Conservation (phyloP, 2,113 vertebrate genomes). For the Chloebia gouldiae region DNA sequence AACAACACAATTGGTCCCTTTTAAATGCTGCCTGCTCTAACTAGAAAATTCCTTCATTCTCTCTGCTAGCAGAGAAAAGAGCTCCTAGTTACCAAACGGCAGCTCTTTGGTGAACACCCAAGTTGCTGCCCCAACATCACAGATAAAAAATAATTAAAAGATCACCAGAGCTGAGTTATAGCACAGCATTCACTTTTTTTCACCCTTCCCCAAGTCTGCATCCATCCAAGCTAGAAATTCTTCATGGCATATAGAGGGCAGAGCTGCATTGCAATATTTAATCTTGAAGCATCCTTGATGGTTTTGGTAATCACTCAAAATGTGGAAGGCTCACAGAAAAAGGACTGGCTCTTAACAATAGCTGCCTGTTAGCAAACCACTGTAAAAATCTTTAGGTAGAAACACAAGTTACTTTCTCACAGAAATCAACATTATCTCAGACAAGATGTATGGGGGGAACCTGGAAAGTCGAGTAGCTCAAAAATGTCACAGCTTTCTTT, state of each 20-base stretch:
- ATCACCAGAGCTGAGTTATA: background rate
- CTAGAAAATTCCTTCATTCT: background rate
- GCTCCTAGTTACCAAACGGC: conserved; percentile 6
- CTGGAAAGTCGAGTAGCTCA: background rate
- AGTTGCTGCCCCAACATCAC: background rate
- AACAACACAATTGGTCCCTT: background rate
- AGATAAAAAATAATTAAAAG: background rate
- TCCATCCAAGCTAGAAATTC: background rate
- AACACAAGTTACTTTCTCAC: background rate
- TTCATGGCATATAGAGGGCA: background rate
- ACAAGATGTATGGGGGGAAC: background rate
- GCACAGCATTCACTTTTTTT: background rate
- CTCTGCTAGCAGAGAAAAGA: background rate
- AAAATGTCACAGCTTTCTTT: background rate
- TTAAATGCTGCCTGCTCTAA: background rate
- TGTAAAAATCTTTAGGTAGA: conserved; percentile 32
- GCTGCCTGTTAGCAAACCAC: background rate
- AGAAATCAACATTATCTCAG: background rate
- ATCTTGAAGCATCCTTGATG: background rate
- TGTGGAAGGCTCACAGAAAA: background rate
- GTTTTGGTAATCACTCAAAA: background rate
- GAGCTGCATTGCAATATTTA: conserved; percentile 18
- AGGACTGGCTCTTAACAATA: background rate
- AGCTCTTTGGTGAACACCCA: background rate
- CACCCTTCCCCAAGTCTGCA: background rate